phyloP scores from a whole-genome alignment of 1,140 invertebrate species.

The Thalassaphorura encarpata region DNA sequence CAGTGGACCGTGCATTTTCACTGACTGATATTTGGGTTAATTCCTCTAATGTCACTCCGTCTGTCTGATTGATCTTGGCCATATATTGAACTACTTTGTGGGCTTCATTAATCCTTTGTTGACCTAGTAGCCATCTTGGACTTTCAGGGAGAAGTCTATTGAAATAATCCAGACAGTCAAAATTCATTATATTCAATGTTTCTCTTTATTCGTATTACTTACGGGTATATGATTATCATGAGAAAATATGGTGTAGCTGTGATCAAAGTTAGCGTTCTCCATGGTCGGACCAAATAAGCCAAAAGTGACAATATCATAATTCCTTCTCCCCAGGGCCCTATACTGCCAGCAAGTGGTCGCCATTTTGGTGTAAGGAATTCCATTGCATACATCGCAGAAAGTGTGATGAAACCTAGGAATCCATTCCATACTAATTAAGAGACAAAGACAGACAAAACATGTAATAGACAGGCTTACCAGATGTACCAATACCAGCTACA shows the following conservation, averaged over 20 bases:
- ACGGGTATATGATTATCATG: constrained; percentile 12
- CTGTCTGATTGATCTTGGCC: constrained; percentile 20
- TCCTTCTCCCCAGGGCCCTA: constrained; percentile 23
- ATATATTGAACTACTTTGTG: constrained; percentile 20
- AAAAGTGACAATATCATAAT: constrained; percentile 11
- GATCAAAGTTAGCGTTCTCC: constrained; percentile 5
- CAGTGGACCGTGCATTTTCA: constrained; percentile 4
- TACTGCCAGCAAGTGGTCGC: background rate
- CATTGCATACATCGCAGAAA: constrained; percentile 8
- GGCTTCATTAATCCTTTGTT: constrained; percentile 22
- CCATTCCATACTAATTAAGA: too few species aligned
- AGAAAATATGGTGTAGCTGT: constrained; percentile 11
- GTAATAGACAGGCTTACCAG: too few species aligned
- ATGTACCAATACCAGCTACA: too few species aligned
- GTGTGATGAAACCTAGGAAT: constrained; percentile 8
- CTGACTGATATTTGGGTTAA: constrained; percentile 8
- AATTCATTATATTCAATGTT: too few species aligned
- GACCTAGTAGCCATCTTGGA: constrained; percentile 23
- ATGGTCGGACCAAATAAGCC: constrained; percentile 13
- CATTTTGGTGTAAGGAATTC: constrained; percentile 18
- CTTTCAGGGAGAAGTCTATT: constrained; percentile 28
- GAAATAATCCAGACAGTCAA: too few species aligned
- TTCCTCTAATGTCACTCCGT: background rate
- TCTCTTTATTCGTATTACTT: background rate
- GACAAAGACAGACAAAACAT: too few species aligned